Evolutionary conservation across 2,113 vertebrate genomes (phyloP).

Genomic region (Mirza zaza): DNA sequence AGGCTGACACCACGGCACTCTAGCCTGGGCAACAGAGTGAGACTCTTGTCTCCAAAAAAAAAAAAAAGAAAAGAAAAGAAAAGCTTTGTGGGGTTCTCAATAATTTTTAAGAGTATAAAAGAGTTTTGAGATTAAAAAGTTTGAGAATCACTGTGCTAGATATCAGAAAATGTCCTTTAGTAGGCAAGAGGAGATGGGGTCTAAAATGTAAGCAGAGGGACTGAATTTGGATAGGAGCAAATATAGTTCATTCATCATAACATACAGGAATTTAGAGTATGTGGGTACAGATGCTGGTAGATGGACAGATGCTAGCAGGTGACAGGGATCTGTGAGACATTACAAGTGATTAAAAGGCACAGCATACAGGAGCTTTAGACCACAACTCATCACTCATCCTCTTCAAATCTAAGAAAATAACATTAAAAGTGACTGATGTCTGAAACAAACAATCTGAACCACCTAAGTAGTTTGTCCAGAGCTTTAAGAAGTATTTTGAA

Average conservation of each 20-base stretch:
- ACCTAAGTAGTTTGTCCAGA: not conserved
- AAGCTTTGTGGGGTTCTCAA: not conserved
- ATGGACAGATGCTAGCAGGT: not conserved
- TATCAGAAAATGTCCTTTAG: not conserved
- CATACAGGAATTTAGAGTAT: not conserved
- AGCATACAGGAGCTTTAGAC: not conserved
- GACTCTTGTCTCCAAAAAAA: too few relatives aligned
- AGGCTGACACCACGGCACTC: too few relatives aligned
- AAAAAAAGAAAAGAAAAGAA: not conserved
- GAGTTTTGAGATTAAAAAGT: conserved; percentile 9
- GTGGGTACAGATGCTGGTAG: not conserved
- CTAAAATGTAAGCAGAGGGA: not conserved
- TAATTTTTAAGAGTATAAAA: conserved; percentile 31
- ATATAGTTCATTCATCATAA: not conserved
- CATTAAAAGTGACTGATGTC: not conserved
- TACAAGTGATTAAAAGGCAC: not conserved
- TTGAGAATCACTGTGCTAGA: not conserved
- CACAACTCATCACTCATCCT: not conserved
- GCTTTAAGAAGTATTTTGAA: not conserved
- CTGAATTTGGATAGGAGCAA: not conserved
- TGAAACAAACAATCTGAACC: not conserved
- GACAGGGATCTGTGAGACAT: not conserved
- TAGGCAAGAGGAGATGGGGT: not conserved
- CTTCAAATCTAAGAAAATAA: conserved; percentile 26
- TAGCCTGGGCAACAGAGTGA: too few relatives aligned